Base-by-base conservation (phyloP, 1,140 invertebrate genomes). In the Ceratina australensis region DNA sequence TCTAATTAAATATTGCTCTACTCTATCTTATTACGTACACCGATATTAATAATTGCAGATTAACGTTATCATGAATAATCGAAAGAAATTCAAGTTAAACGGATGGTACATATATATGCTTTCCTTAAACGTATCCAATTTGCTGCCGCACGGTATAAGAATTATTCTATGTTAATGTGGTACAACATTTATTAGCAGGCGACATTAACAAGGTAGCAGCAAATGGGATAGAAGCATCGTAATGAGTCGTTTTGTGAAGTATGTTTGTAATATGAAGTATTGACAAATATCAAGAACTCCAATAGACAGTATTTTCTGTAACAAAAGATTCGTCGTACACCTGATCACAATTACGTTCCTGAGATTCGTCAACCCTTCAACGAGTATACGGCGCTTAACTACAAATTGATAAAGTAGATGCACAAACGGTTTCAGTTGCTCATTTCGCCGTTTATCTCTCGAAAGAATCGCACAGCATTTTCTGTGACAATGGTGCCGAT, bases 401-500 rank as follows among this genome's bases (percentile, higher is more conserved):
- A 42, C 33, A 42, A 42, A 42, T 42, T 42, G 33, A 42, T 42
- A 42, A 42, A 42, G 10, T 42, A 42, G 33, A 71, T 68, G 73
- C 69, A 78, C 56, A 24, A 68, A 78, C 61, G 28, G 13, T 63
- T 15, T 71, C 33, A 42, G 33, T 42, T 42, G 33, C 10, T 42
- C 15, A n/a, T n/a, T 56, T 57, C 33, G 73, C 28, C 71, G 22
- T 61, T 24, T 63, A 5, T 56, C 12, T n/a, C 49, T 66, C 26
- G 80, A 61, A 67, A 78, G 56, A 84, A 78, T 77, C 72, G 18
- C 1, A 56, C 28, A 57, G 75, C 65, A 52, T 80, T 69, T 24
- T 56, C 28, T 57, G 77, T 78, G 24, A 66, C 68, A 61, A 28
- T 61, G 77, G 69, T 33, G 65, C 65, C 82, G 69, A 81, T 84